Percentiles rank a stretch among this genome's conserved stretches.
Conservation (phyloP, 2,797 vertebrate genomes). For the Hypotaenidia okinawae region DNA sequence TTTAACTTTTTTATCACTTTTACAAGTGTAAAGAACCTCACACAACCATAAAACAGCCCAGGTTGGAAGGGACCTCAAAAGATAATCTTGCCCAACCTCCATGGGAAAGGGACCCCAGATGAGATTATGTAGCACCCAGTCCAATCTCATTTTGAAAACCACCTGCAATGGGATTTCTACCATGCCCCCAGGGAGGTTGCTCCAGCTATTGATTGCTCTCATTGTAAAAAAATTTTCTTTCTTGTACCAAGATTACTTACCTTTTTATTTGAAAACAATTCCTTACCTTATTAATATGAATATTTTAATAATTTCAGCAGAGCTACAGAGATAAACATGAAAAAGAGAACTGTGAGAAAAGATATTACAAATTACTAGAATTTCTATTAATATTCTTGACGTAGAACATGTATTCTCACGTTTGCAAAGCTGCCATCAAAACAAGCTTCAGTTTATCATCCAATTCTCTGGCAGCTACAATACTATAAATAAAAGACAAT, state of each 20-base stretch:
- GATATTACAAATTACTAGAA: not conserved
- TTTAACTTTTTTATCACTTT: not conserved
- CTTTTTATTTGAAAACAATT: not conserved
- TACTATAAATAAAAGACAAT: not conserved
- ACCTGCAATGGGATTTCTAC: fast-evolving
- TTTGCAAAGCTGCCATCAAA: constrained; percentile 12
- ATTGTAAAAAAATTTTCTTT: not conserved
- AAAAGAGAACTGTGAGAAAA: not conserved
- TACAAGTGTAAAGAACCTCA: not conserved
- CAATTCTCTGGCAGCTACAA: not conserved
- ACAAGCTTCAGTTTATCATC: not conserved
- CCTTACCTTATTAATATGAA: not conserved
- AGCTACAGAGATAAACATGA: not conserved
- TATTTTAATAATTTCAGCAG: not conserved
- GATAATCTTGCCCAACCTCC: not conserved
- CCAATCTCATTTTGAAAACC: not conserved
- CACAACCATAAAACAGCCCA: not conserved
- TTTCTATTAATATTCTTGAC: not conserved
- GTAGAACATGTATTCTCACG: not conserved
- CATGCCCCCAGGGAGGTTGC: not conserved
- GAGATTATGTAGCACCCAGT: not conserved
- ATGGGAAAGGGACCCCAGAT: not conserved
- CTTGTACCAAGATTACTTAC: not conserved
- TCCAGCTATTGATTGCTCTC: not conserved
- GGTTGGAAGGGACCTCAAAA: not conserved